Conservation (phyloP, 2,113 vertebrate genomes). For the Ovis canadensis region DNA sequence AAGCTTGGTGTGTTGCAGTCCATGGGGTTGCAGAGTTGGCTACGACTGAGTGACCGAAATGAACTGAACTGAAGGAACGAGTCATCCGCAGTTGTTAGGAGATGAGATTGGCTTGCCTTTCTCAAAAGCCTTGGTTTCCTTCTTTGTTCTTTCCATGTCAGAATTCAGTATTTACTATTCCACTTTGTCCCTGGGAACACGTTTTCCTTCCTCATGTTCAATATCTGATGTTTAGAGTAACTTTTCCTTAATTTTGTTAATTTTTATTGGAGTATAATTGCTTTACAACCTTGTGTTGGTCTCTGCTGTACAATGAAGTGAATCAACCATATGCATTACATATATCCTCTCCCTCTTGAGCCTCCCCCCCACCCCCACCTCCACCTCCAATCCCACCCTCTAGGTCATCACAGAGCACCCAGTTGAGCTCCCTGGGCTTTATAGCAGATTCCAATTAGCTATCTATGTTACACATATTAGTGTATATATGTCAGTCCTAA, state of each 20-base stretch:
- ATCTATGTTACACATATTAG: not conserved
- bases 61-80: not conserved
- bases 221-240: not conserved
- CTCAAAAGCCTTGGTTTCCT: not conserved
- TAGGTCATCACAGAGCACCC: not conserved
- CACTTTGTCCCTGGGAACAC: not conserved
- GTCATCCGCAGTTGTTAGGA: not conserved
- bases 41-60: not conserved
- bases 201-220: not conserved
- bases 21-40: fast-evolving
- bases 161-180: not conserved
- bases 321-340: not conserved
- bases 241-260: not conserved
- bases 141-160: not conserved
- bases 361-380: not conserved
- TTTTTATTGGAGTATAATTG: not conserved
- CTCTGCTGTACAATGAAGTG: not conserved
- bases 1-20: not conserved
- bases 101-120: not conserved
- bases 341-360: not conserved
- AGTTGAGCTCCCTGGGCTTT: not conserved
- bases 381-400: not conserved
- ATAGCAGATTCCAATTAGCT: not conserved
- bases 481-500: not conserved
- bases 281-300: not conserved